Conservation (phyloP, 2,888 invertebrate species). For the Neocrepidodera transversa region DNA sequence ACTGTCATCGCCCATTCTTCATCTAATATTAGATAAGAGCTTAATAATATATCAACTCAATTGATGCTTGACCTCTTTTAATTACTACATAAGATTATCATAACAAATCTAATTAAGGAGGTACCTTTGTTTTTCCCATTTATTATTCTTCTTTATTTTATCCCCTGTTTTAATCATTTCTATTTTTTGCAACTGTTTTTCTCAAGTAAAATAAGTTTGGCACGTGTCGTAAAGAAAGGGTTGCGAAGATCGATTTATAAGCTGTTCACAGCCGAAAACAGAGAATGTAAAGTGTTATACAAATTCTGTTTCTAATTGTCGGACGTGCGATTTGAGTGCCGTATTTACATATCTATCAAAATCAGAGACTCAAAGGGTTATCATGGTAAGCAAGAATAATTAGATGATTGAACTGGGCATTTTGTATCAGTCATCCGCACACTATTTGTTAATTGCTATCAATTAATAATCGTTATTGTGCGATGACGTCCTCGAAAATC, state of each 20-base stretch:
- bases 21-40: background rate
- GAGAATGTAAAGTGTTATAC: constrained; percentile 20
- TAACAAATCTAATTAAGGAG: no score
- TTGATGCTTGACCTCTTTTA: constrained; percentile 5
- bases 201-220: background rate
- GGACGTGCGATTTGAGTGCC: constrained; percentile 45
- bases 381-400: constrained; percentile 58
- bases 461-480: constrained; percentile 59
- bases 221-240: constrained; percentile 7
- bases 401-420: constrained; percentile 60
- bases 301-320: constrained; percentile 53
- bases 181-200: no score
- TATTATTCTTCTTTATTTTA: no score
- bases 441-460: constrained; percentile 60
- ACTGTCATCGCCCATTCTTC: constrained; percentile 7
- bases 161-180: no score
- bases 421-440: constrained; percentile 62
- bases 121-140: background rate
- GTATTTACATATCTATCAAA: constrained; percentile 60
- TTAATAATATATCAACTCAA: constrained; percentile 7
- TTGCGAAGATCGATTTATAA: constrained; percentile 1
- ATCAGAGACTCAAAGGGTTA: constrained; percentile 60
- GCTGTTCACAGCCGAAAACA: constrained; percentile 4
- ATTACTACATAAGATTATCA: no score
- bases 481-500: constrained; percentile 52